phyloP scores from a whole-genome alignment of 2,888 invertebrate genomes.

The Aquatica leii region DNA sequence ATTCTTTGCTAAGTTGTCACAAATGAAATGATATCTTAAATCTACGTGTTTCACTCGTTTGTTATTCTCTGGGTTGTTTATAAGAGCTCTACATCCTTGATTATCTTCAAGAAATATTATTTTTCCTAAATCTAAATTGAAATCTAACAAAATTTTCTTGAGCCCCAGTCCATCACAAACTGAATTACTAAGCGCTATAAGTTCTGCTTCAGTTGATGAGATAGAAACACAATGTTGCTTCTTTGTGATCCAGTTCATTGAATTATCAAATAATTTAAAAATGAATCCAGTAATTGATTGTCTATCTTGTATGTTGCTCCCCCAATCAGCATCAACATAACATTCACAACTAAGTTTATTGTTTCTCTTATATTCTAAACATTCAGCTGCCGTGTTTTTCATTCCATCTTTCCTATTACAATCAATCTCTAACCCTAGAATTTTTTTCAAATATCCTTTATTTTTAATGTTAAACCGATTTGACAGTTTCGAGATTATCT shows the following conservation, averaged over 20 bases:
- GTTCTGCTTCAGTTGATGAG: slow-evolving; percentile 1
- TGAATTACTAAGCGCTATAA: not conserved
- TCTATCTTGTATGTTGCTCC: not conserved
- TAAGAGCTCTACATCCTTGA: slow-evolving; percentile 9
- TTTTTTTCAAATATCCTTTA: not conserved
- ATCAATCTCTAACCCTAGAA: not conserved
- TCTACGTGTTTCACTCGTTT: slow-evolving; percentile 23
- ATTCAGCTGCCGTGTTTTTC: no score
- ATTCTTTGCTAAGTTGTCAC: slow-evolving; percentile 9
- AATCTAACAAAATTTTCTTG: not conserved
- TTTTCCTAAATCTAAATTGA: slow-evolving; percentile 3
- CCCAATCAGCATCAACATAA: slow-evolving; percentile 7
- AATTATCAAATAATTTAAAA: not conserved
- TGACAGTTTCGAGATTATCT: no score
- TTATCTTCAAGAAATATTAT: slow-evolving; percentile 22
- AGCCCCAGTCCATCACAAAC: not conserved
- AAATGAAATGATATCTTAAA: slow-evolving; percentile 20
- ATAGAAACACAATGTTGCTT: slow-evolving; percentile 1
- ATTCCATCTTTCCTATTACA: not conserved
- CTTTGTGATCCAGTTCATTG: not conserved
- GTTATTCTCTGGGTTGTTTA: slow-evolving; percentile 22
- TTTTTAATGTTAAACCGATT: no score
- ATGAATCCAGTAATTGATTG: not conserved
- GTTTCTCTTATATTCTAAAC: not conserved
- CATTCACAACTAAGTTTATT: not conserved